phyloP scores from a whole-genome alignment of 2,113 vertebrate genomes.

The Antigone vipio region DNA sequence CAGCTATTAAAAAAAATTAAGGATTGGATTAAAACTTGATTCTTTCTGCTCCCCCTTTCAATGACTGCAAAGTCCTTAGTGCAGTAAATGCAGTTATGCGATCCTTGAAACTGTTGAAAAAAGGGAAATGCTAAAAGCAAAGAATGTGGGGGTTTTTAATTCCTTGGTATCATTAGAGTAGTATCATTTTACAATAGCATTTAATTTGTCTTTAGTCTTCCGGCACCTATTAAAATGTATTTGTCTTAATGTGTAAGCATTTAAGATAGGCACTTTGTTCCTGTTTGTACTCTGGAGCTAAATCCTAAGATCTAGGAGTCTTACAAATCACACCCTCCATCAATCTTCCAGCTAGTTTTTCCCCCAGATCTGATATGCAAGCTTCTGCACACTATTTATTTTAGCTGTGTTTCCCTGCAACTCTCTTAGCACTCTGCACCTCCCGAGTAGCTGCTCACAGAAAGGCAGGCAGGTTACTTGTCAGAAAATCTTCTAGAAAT shows the following conservation, averaged over 20 bases:
- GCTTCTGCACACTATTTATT: neutral
- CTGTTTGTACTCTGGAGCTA: neutral
- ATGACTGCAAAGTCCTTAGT: neutral
- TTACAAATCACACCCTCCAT: neutral
- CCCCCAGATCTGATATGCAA: neutral
- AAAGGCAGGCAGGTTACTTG: neutral
- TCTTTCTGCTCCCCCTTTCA: neutral
- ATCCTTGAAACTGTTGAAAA: neutral
- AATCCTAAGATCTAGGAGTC: neutral
- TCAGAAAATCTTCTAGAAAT: neutral
- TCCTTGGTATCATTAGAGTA: neutral
- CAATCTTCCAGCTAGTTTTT: neutral
- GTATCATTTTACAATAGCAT: neutral
- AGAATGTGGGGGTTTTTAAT: neutral
- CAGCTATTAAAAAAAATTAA: neutral
- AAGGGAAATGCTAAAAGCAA: neutral
- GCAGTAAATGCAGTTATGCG: neutral
- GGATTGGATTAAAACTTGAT: neutral
- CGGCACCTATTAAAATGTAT: neutral
- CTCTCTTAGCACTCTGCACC: neutral
- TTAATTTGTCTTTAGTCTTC: neutral
- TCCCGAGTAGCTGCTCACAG: neutral
- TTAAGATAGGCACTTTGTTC: neutral
- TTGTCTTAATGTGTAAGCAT: neutral
- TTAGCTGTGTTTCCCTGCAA: neutral